Evolutionary conservation across 1,140 invertebrate genomes (phyloP), one percentile per base, ranked within the genome.

Genomic region (Cotesia glomerata): DNA sequence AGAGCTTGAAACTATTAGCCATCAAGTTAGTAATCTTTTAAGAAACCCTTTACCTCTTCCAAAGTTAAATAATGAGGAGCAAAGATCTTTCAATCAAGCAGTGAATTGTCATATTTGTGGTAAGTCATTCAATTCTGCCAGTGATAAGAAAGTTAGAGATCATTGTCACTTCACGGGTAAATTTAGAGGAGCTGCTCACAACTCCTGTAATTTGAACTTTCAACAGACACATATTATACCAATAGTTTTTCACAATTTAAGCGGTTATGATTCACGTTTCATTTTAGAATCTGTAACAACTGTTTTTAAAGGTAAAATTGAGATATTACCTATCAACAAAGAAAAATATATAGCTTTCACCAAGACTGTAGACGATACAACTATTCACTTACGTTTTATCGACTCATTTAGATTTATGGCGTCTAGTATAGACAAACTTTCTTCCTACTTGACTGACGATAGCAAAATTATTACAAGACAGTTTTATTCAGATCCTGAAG

Each of bases 211-310:
- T 77, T 73, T 84, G 66, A 76, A 81, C 39, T 81, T 74, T 74
- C 71, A 79, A 77, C 39, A 76, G 16, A 62, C 75, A 39, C 72
- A 76, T 36, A 74, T 78, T 63, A 59, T 84, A 62, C 82, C 85
- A 7, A 74, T 87, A 35, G 72, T 85, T 69, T 84, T 87, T 66
- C 85, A 88, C 74, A 87, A 86, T 78, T 73, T 87, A 5, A 59
- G 49, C n/a, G 79, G 77, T 0, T 87, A 85, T 78, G 81, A 87
- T 76, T 35, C 75, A 16, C 81, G 84, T 78, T 80, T 84, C 52
- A 75, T 83, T 36, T 81, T 83, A 18, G 78, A 75, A 76, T 58
- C 74, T 59, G 16, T 79, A 14, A 63, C 71, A 18, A 70, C 58
- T 39, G 11, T 7, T 39, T 72, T 78, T 34, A 13, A 75, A 69